A percentile compares a stretch with the other conserved stretches of the same genome.
These are phyloP conservation scores for Mythimna impura DNA, from an alignment of 2,888 invertebrate species.

Conservation along the genomic window DNA sequence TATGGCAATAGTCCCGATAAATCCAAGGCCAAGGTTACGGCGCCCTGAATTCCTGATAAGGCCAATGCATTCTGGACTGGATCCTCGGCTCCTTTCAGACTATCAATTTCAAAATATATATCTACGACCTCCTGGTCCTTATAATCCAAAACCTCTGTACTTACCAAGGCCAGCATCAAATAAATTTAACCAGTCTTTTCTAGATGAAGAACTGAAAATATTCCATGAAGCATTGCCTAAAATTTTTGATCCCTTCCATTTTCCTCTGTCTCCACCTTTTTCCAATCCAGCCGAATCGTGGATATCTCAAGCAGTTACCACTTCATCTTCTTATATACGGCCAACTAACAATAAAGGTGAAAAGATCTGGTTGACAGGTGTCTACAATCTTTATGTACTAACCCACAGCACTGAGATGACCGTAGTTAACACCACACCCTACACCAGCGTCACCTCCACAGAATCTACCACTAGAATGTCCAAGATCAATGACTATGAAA, in stretches of 20 bases:
- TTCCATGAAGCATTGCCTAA: too few relatives aligned
- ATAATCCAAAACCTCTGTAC: too few relatives aligned
- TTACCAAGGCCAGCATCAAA: not conserved
- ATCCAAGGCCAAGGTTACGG: not conserved
- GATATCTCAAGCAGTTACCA: too few relatives aligned
- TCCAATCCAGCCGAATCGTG: not conserved
- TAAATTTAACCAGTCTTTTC: not conserved
- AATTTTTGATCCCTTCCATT: not conserved
- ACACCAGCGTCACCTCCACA: not conserved
- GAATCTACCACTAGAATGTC: too few relatives aligned
- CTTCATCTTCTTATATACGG: not conserved
- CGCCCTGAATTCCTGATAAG: not conserved
- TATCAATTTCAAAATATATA: slow-evolving; percentile 4
- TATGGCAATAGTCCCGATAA: not conserved
- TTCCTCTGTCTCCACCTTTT: not conserved
- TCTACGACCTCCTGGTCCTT: not conserved
- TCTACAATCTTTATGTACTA: not conserved
- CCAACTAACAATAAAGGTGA: not conserved
- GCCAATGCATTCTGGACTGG: not conserved
- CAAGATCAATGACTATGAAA: not conserved
- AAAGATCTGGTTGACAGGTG: not conserved
- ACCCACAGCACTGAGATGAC: not conserved
- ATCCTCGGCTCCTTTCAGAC: not conserved
- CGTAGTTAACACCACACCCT: too few relatives aligned
- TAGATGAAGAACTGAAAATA: not conserved